Conservation (phyloP, 2,797 vertebrate genomes). For the Protosalanx chinensis region DNA sequence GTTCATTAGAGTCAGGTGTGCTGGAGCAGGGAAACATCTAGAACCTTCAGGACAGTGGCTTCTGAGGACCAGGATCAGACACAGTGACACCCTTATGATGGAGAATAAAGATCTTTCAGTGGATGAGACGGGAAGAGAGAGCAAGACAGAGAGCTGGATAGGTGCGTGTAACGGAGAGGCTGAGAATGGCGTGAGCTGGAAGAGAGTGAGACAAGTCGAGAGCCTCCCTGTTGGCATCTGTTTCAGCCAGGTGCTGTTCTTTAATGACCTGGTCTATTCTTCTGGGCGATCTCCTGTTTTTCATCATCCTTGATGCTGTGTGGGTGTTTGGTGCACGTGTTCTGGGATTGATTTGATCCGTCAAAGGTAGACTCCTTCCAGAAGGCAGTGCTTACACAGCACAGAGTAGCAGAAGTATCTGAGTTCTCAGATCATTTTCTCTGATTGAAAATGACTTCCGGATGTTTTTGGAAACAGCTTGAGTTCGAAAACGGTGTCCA, state of each 20-base stretch:
- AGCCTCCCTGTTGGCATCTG: background rate
- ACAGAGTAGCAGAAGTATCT: too few species aligned
- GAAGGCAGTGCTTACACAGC: too few species aligned
- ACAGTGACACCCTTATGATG: background rate
- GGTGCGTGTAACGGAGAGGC: background rate
- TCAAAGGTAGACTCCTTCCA: conserved; percentile 25
- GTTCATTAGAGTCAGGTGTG: too few species aligned
- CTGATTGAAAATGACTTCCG: too few species aligned
- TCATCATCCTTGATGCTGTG: background rate
- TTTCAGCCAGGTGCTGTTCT: background rate
- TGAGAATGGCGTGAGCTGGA: background rate
- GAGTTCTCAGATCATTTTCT: too few species aligned
- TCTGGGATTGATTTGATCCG: conserved; percentile 39
- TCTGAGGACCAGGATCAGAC: too few species aligned
- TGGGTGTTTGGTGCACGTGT: background rate
- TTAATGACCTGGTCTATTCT: conserved; percentile 2
- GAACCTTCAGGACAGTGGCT: too few species aligned
- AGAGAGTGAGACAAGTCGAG: too few species aligned
- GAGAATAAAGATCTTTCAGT: background rate
- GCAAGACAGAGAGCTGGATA: background rate
- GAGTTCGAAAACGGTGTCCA: too few species aligned
- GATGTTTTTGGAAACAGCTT: too few species aligned
- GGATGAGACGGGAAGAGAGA: background rate
- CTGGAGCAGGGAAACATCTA: too few species aligned
- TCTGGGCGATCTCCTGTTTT: background rate